A percentile compares a stretch with the other conserved stretches of the same genome.
These are phyloP conservation scores for Schizotus pectinicornis DNA, from an alignment of 2,888 invertebrate species.

Conservation along the genomic window DNA sequence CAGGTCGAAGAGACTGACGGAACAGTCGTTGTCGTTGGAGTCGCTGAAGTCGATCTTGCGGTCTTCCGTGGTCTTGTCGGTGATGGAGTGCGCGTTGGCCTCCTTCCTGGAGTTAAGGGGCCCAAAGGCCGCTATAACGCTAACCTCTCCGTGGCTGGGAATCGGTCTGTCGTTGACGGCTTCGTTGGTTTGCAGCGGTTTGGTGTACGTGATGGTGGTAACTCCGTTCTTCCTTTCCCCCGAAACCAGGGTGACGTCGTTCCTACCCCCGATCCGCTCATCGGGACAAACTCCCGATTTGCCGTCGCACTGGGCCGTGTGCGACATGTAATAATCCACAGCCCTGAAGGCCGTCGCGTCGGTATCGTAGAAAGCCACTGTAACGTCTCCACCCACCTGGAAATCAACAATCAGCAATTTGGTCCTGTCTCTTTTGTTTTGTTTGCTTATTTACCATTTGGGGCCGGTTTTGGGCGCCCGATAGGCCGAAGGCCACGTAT, in stretches of 20 bases:
- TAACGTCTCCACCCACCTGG: slow-evolving; percentile 79
- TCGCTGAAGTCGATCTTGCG: slow-evolving; percentile 79
- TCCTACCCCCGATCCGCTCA: slow-evolving; percentile 76
- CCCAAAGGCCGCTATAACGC: slow-evolving; percentile 88
- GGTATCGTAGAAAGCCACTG: slow-evolving; percentile 77
- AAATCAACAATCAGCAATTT: slow-evolving; percentile 5
- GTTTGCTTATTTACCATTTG: slow-evolving; percentile 66
- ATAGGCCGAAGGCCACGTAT: slow-evolving; percentile 88
- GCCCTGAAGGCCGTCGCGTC: slow-evolving; percentile 70
- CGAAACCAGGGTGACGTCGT: slow-evolving; percentile 77
- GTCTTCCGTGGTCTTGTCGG: slow-evolving; percentile 75
- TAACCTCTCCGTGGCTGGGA: slow-evolving; percentile 59
- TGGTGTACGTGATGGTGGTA: slow-evolving; percentile 79
- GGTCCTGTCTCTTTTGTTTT: neutral
- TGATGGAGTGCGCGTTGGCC: slow-evolving; percentile 81
- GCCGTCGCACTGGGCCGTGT: slow-evolving; percentile 82
- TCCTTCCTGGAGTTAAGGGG: slow-evolving; percentile 79
- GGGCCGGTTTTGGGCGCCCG: slow-evolving; percentile 75
- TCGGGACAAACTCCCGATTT: slow-evolving; percentile 87
- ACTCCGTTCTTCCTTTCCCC: slow-evolving; percentile 81
- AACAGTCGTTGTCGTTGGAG: slow-evolving; percentile 75
- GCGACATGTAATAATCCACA: slow-evolving; percentile 85
- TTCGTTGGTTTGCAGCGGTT: slow-evolving; percentile 79
- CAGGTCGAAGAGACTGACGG: slow-evolving; percentile 68
- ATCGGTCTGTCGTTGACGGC: slow-evolving; percentile 67